Conservation (phyloP, 2,113 vertebrate species). For the Crotalus helleri region DNA sequence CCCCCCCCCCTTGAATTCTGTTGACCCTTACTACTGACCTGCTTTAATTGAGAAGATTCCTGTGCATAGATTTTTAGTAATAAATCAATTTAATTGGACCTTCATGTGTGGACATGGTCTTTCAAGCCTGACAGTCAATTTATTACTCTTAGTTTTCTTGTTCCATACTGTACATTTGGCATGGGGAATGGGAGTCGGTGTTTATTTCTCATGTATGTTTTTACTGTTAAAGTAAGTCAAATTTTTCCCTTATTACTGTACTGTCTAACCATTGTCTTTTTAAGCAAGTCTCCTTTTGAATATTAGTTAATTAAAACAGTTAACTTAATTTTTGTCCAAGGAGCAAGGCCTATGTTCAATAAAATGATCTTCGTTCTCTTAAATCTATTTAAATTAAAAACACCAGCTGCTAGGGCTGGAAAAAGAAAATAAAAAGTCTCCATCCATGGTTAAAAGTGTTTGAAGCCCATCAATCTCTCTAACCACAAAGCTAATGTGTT, state of each 20-base stretch:
- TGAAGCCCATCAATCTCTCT: conserved; percentile 83
- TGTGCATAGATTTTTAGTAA: not conserved
- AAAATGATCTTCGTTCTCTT: conserved; percentile 70
- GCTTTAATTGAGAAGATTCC: not conserved
- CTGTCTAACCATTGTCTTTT: conserved; percentile 39
- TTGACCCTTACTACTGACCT: not conserved
- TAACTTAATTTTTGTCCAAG: conserved; percentile 64
- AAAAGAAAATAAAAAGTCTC: conserved; percentile 54
- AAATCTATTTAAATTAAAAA: conserved; percentile 78
- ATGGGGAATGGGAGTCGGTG: not conserved
- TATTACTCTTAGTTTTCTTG: not conserved
- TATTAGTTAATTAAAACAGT: conserved; percentile 63
- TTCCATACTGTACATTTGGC: not conserved
- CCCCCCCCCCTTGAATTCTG: not conserved
- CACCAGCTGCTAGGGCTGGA: conserved; percentile 72
- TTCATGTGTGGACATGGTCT: not conserved
- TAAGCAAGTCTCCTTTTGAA: conserved; percentile 52
- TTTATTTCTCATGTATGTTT: not conserved
- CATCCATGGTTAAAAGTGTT: conserved; percentile 78
- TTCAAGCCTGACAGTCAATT: not conserved
- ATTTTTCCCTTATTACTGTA: not conserved
- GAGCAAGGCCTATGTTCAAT: conserved; percentile 65
- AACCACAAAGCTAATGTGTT: conserved; percentile 80
- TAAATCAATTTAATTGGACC: not conserved
- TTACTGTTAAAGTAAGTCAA: not conserved